Evolutionary conservation across 2,113 vertebrate genomes (phyloP), one percentile per base, ranked within the genome.

Genomic region (Chaetodon auriga): DNA sequence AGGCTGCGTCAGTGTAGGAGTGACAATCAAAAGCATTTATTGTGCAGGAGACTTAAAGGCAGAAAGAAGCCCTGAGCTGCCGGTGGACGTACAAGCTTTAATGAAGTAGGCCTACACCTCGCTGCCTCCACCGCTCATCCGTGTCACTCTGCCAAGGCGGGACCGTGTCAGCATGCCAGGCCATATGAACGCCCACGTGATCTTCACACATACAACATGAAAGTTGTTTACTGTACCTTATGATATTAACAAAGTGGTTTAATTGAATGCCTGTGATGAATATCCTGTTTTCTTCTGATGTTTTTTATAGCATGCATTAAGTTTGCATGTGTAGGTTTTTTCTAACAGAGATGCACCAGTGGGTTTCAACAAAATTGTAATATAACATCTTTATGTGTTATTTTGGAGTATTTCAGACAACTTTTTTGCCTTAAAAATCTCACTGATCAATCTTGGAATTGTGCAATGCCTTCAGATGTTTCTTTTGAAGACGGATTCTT

Each of bases 381-480:
- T 60, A 76, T 83, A 71, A 82, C 81, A 80, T 87, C 90, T 62
- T 80, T 79, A 88, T 82, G 92, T 93, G 92, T 96, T 95, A 87
- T 92, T 89, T 86, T 74, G 81, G 91, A 93, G 64, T 80, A 79
- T 79, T 95, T 95, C 61, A 81, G 93, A 94, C 63, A 81, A 87
- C 78, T 72, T 85, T 82, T 92, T 90, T 91, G 97, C 97, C 96
- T 97, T 98, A 97, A 97, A 96, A 93, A 83, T 95, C 94, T 96
- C 96, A 97, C 95, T 95, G 88, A 95, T 90, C 49, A 94, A 89
- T 96, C 93, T 95, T 94, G 92, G 92, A 96, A 95, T 96, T 96
- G 95, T 96, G 95, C 95, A 94, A 94, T 96, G 96, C 96, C 96
- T 97, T 97, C 91, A 90, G 86, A 94, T 45, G 51, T 80, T 91